Evolutionary conservation across 2,888 invertebrate species (phyloP), one percentile per base, ranked within the genome.

Genomic region (Pandemis heparana): DNA sequence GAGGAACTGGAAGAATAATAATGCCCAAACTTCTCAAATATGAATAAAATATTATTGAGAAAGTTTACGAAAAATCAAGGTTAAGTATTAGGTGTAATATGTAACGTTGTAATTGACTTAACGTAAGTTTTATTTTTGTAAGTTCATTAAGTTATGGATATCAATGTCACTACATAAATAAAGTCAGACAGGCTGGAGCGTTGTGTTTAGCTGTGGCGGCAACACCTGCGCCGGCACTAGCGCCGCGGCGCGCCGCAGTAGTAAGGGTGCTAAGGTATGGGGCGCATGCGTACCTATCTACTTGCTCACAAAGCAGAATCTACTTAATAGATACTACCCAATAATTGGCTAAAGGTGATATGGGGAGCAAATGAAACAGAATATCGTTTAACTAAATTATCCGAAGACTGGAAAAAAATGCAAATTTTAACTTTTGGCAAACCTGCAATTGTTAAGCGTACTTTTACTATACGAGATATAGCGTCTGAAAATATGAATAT

Each of bases 371-470:
- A 86, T 78, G 68, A 86, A 84, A 79, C 70, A 65, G 75, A 79
- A 74, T 46, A 74, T 83, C 82, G 85, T 82, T 83, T 81, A 83
- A 85, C 84, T 2, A 87, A 86, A 86, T 79, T 75, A 89, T 83
- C 74, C 78, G 80, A 85, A 88, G 87, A 83, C 87, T 87, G 92
- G 92, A 93, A 93, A 94, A 93, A 90, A 94, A 93, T 93, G 94
- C 94, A 87, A 94, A 94, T 93, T 94, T 94, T 92, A 91, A 94
- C 92, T 89, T 87, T 90, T 93, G 94, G 94, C 94, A 94, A 94
- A 93, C 93, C 92, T 94, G 93, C 94, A 94, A 94, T 94, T 94
- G 94, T 94, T 94, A 94, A 94, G 92, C 87, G 89, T 88, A 85
- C 64, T 82, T 77, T 78, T 79, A 79, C 75, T 77, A 76, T 80